Evolutionary conservation across 2,888 invertebrate species (phyloP), one percentile per base, ranked within the genome.

Genomic region (Microdon myrmicae): DNA sequence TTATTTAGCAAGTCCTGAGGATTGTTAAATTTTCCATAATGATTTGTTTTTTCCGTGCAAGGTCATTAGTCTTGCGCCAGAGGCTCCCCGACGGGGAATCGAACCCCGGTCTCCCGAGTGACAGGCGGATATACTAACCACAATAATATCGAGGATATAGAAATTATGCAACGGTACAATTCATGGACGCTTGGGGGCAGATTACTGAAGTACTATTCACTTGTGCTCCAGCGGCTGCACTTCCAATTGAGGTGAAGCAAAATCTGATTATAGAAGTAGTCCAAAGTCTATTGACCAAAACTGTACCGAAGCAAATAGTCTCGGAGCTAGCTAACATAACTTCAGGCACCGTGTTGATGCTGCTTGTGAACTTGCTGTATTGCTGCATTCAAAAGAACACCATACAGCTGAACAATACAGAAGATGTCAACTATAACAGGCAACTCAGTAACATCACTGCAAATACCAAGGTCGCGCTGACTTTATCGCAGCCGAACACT

Each of bases 151-250:
- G 87, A 32, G 86, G 88, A 45, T 87, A 88, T 70, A 82, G 86
- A 3, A 86, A 89, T 4, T 85, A 85, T 14, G 86, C 90, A 0
- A 87, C 90, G 2, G 84, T 89, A 0, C 88, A 88, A 72, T 90
- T 91, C 72, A 88, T 94, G 76, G 92, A 94, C 74, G 89, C 93
- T 0, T 96, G 95, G 95, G 85, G 94, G 10, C 94, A 94, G 77
- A 84, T 88, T 8, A 87, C 90, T 0, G 94, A 94, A 79, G 87
- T 91, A 25, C 79, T 94, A 1, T 88, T 96, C 73, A 88, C 90
- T 44, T 87, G 90, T 3, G 90, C 91, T 4, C 90, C 92, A 0
- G 82, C 84, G 34, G 89, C 91, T 69, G 84, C 91, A 7, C 79
- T 94, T 12, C 83, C 86, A 9, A 79, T 86, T 0, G 87, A 87